Evolutionary conservation across 2,797 vertebrate genomes (phyloP).

Genomic region (Threskiornis aethiopicus): DNA sequence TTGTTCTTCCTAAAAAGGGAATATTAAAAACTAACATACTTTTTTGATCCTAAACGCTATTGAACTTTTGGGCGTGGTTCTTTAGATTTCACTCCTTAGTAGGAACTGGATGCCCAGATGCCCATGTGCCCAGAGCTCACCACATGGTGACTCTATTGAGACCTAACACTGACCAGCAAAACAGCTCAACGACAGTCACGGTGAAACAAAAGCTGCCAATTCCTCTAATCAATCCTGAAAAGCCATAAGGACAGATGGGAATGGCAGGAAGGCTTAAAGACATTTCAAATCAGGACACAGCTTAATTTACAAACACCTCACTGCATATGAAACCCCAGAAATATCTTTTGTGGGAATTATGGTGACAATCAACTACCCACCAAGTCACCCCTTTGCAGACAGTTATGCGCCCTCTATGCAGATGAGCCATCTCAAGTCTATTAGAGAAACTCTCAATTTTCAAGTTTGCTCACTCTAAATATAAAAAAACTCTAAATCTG

Average conservation of each 20-base stretch:
- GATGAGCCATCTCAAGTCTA: background rate
- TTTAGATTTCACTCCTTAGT: background rate
- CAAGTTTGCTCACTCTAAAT: background rate
- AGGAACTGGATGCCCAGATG: background rate
- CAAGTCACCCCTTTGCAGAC: background rate
- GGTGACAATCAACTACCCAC: background rate
- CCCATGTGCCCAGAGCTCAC: background rate
- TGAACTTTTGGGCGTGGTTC: background rate
- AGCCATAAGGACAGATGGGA: background rate
- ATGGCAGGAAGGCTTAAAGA: background rate
- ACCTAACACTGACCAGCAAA: background rate
- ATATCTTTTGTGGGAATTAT: background rate
- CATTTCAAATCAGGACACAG: background rate
- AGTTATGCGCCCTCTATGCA: background rate
- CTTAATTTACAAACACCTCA: background rate
- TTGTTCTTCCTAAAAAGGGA: constrained; percentile 13
- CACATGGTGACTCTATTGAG: background rate
- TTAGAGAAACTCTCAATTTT: background rate
- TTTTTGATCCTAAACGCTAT: background rate
- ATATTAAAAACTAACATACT: background rate
- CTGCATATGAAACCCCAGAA: background rate
- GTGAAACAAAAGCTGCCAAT: background rate
- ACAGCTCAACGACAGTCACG: background rate
- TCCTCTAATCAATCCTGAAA: background rate
- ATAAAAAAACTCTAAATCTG: background rate